Evolutionary conservation across 2,888 invertebrate genomes (phyloP), one percentile per base, ranked within the genome.

Genomic region (Diabrotica balteata): DNA sequence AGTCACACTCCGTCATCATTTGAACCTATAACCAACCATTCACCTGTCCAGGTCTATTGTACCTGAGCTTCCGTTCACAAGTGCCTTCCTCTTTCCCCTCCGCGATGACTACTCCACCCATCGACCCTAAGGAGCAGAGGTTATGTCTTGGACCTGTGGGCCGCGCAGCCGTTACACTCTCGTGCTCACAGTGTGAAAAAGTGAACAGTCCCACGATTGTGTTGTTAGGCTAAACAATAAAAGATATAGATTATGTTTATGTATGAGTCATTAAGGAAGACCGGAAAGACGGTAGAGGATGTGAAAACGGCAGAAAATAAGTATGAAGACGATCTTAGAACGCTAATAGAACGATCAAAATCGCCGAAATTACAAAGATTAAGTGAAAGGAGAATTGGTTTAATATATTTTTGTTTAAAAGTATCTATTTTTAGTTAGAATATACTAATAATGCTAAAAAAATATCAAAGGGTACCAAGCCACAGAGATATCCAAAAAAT

Each of bases 1-100:
- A 57, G 46, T 65, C 53, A 63, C 57, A 60, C 52, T 44, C 53
- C 54, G 54, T 59, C 61, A 59, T 60, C 51, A 61, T 42, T 62
- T 65, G 54, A 66, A 65, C 59, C 63, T 53, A 60, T 62, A 51
- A 42, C 63, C 57, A 79, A 78, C 77, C 77, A 77, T 78, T 80
- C 79, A 80, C 79, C 79, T 80, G 80, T 80, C 78, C 78, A 71
- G 75, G 73, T 72, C 75, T 70, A 74, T 70, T 76, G 77, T 77
- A 74, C 70, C 73, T 71, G 73, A 75, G 79, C 79, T 80, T 80
- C 80, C 80, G 80, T 80, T 80, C 80, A 78, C 80, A 80, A 77
- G 79, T 76, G 71, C 69, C 63, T 64, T 50, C 58, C 63, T 57
- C 66, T 58, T 58, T 51, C 54, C 55, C 63, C 71, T 46, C 65